Evolutionary conservation across 2,888 invertebrate genomes (phyloP).

Genomic region (Diachrysia chrysitis): DNA sequence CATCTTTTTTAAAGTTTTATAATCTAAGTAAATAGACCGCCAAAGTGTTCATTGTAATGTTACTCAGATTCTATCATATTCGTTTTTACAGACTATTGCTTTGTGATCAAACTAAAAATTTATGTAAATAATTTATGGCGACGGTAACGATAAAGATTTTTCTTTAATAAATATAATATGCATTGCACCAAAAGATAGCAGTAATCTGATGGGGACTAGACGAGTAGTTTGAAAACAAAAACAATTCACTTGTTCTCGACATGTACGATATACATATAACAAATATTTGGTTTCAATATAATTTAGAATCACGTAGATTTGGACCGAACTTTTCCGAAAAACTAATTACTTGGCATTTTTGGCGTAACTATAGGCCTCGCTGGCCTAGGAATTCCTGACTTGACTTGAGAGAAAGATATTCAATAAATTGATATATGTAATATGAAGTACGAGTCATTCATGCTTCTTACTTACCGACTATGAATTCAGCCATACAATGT

Average conservation of each 20-base stretch:
- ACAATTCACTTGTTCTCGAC: slow-evolving; percentile 44
- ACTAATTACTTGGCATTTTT: slow-evolving; percentile 25
- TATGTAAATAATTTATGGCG: slow-evolving; percentile 38
- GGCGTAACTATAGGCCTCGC: slow-evolving; percentile 10
- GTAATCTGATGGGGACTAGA: slow-evolving; percentile 65
- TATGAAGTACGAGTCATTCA: background rate
- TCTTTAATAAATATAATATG: slow-evolving; percentile 46
- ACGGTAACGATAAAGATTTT: slow-evolving; percentile 45
- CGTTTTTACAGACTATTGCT: slow-evolving; percentile 56
- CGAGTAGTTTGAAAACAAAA: slow-evolving; percentile 41
- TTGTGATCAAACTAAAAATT: slow-evolving; percentile 45
- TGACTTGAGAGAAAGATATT: background rate
- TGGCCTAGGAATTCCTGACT: background rate
- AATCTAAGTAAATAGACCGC: slow-evolving; percentile 87
- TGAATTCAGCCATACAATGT: slow-evolving; percentile 19
- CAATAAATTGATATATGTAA: background rate
- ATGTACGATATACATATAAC: slow-evolving; percentile 31
- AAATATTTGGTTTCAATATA: slow-evolving; percentile 50
- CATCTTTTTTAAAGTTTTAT: slow-evolving; percentile 72
- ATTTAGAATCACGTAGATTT: slow-evolving; percentile 34
- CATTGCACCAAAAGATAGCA: slow-evolving; percentile 62
- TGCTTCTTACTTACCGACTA: slow-evolving; percentile 14
- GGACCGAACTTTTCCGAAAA: slow-evolving; percentile 16
- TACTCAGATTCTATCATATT: slow-evolving; percentile 58
- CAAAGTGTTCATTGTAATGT: slow-evolving; percentile 73